Base-by-base conservation (phyloP, 2,113 vertebrate species). In the Oryzias curvinotus region DNA sequence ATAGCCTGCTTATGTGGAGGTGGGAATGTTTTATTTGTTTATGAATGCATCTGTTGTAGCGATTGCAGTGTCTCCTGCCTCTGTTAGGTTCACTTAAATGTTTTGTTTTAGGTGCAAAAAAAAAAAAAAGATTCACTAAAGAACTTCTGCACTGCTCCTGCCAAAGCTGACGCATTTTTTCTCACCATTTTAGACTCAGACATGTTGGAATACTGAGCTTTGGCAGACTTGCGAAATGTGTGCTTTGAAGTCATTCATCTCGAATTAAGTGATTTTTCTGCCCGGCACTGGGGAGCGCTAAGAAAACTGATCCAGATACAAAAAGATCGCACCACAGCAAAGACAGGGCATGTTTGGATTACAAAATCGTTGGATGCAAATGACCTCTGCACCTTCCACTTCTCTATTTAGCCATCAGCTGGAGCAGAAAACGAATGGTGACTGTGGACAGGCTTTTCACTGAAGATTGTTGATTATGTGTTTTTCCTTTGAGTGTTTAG, bases 81-180 rank as follows among this genome's bases (percentile, higher is more conserved):
- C 73, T 78, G 68, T 67, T 68, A 63, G 69, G 52, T 69, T 80
- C 46, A 57, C 50, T 48, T 17, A 47, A 67, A 81, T 77, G 82
- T 81, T 85, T 88, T 87, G 84, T 86, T 88, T 85, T 72, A 78
- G 80, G 82, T 78, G 79, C 63, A 70, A 81, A 48, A 48, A 36
- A 73, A 80, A 83, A 64, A 62, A 62, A 82, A 46, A 77, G 73
- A 87, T 82, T 84, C 77, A 83, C 76, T 52, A 72, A 69, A 85
- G 73, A 82, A 84, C 68, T 78, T n/a, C n/a, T n/a, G n/a, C n/a
- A 84, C 68, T 78, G 70, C 83, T 83, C 76, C 78, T 84, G 82
- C 80, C 81, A 86, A 81, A 42, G 48, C 65, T 84, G 85, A 85
- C 74, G 56, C 81, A 85, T 88, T 62, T 36, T 42, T 63, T 72